Percentiles rank a stretch among this genome's conserved stretches.
Evolutionary conservation across 2,888 invertebrate genomes (phyloP).

Genomic region (Cantharis rustica): DNA sequence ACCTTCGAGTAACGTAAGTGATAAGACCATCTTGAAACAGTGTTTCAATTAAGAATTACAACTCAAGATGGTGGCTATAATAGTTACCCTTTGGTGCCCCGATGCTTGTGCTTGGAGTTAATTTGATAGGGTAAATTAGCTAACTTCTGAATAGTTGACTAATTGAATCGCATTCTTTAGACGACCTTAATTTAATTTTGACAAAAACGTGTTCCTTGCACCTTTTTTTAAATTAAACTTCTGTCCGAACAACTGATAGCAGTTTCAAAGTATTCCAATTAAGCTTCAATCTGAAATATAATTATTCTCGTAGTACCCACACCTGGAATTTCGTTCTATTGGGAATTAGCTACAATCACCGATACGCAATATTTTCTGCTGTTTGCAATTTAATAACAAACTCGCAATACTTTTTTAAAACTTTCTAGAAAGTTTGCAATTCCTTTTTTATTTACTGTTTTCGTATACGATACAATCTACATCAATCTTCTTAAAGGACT

Average conservation of each 20-base stretch:
- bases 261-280: background rate
- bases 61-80: slow-evolving; percentile 8
- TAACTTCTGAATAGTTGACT: slow-evolving; percentile 19
- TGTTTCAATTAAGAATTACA: slow-evolving; percentile 19
- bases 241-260: background rate
- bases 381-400: background rate
- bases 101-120: slow-evolving; percentile 9
- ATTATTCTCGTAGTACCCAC: background rate
- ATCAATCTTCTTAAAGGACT: background rate
- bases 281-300: background rate
- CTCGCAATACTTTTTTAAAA: background rate
- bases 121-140: slow-evolving; percentile 13
- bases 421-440: background rate
- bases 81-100: slow-evolving; percentile 1
- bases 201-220: background rate
- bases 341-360: background rate
- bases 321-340: background rate
- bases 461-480: background rate
- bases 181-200: slow-evolving; percentile 16
- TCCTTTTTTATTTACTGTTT: background rate
- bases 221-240: slow-evolving; percentile 1
- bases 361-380: background rate
- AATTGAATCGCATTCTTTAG: slow-evolving; percentile 17
- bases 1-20: background rate
- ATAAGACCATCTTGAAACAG: slow-evolving; percentile 3